These are phyloP conservation scores for Siniperca chuatsi DNA, from an alignment of 2,113 vertebrate genomes.

Conservation along the genomic window DNA sequence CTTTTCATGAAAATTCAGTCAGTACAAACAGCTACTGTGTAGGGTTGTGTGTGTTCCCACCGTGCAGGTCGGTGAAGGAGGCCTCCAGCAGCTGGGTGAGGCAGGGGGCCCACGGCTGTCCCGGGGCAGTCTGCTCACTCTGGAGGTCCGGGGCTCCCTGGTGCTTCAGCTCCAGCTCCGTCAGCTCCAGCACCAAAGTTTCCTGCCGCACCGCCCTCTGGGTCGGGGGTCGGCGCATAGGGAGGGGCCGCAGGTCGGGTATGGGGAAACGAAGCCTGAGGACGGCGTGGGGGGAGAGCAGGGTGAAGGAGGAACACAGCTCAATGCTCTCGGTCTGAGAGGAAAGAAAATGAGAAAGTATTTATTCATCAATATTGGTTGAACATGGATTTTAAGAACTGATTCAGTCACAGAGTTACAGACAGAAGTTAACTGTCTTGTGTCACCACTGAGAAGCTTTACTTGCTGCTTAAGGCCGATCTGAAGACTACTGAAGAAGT, in stretches of 20 bases:
- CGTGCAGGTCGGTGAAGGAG: constrained; percentile 89
- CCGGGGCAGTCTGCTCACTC: constrained; percentile 57
- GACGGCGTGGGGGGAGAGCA: constrained; percentile 86
- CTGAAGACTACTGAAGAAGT: background rate
- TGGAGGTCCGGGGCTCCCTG: constrained; percentile 83
- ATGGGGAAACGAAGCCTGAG: constrained; percentile 90
- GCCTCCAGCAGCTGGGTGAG: constrained; percentile 85
- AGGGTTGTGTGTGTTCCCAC: constrained; percentile 71
- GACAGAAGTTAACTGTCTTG: background rate
- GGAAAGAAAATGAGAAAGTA: constrained; percentile 2
- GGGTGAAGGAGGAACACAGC: constrained; percentile 81
- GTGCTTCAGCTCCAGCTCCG: constrained; percentile 85
- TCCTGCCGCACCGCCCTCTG: constrained; percentile 86
- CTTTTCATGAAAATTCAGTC: background rate
- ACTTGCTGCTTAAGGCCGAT: background rate
- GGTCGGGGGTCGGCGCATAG: constrained; percentile 81
- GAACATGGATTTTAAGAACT: background rate
- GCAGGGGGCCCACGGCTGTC: constrained; percentile 67
- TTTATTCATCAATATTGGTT: background rate
- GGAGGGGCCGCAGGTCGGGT: constrained; percentile 87
- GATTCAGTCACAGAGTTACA: background rate
- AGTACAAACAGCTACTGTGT: background rate
- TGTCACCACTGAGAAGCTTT: constrained; percentile 10
- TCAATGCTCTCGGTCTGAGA: constrained; percentile 71
- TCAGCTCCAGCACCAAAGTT: constrained; percentile 86